Percentiles rank a stretch among this genome's conserved stretches.
These are phyloP conservation scores for Enteromius anoplus DNA, from an alignment of 2,797 vertebrate species.

Conservation along the genomic window DNA sequence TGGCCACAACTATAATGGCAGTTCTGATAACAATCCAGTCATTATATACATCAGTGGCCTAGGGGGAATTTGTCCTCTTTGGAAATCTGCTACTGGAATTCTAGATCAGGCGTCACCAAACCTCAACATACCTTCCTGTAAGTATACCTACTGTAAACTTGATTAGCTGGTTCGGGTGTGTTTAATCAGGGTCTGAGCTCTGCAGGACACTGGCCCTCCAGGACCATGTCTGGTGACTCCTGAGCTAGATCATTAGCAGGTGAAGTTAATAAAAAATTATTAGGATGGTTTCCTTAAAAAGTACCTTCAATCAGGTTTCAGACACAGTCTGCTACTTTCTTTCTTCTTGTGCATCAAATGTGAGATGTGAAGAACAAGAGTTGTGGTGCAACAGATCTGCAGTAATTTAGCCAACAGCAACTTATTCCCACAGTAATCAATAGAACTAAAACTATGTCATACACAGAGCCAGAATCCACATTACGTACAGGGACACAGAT, in stretches of 20 bases:
- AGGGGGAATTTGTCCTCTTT: background rate
- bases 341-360: background rate
- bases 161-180: too few relatives aligned
- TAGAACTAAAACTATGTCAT: conserved; percentile 18
- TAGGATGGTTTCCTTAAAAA: background rate
- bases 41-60: background rate
- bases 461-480: background rate
- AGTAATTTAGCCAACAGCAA: conserved; percentile 57
- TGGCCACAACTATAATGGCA: too few relatives aligned
- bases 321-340: background rate
- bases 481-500: background rate
- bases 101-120: background rate
- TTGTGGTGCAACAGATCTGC: conserved; percentile 47
- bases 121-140: too few relatives aligned
- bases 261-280: background rate
- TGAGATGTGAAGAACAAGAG: conserved; percentile 53
- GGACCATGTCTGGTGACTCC: too few relatives aligned
- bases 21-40: too few relatives aligned
- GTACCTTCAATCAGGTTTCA: background rate
- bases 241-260: background rate
- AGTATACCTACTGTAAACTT: too few relatives aligned
- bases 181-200: too few relatives aligned
- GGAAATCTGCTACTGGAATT: background rate
- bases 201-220: too few relatives aligned
- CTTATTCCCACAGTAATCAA: conserved; percentile 63